Conservation (phyloP, 2,888 invertebrate genomes). For the Magallana nippona region DNA sequence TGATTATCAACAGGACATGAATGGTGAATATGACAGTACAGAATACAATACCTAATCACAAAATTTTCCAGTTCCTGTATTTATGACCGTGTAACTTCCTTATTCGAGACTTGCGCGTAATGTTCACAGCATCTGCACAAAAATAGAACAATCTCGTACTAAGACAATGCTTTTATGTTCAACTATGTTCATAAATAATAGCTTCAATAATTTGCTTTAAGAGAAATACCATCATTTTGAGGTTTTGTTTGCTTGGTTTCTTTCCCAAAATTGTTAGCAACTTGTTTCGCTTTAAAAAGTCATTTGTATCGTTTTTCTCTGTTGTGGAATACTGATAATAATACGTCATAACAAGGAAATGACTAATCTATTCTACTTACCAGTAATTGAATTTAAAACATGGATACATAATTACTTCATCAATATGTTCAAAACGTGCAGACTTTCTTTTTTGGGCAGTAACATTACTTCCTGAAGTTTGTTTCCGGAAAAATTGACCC, state of each 20-base stretch:
- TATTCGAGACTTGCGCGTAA: constrained; percentile 2
- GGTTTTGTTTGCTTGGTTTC: background rate
- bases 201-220: too few species aligned
- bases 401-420: constrained; percentile 9
- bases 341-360: background rate
- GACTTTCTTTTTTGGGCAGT: constrained; percentile 24
- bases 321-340: background rate
- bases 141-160: background rate
- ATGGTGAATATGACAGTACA: background rate
- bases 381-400: background rate
- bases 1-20: background rate
- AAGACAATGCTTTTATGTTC: background rate
- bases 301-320: too few species aligned
- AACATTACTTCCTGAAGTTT: constrained; percentile 26
- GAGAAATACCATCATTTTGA: too few species aligned
- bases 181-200: too few species aligned
- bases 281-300: background rate
- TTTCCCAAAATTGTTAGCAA: background rate
- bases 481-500: constrained; percentile 13
- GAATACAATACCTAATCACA: constrained; percentile 24
- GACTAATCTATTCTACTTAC: background rate
- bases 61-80: constrained; percentile 25
- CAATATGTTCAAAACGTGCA: background rate
- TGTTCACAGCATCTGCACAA: background rate
- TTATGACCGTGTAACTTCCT: background rate